Evolutionary conservation across 2,797 vertebrate genomes (phyloP).

Genomic region (Ctenochaetus hawaiiensis): DNA sequence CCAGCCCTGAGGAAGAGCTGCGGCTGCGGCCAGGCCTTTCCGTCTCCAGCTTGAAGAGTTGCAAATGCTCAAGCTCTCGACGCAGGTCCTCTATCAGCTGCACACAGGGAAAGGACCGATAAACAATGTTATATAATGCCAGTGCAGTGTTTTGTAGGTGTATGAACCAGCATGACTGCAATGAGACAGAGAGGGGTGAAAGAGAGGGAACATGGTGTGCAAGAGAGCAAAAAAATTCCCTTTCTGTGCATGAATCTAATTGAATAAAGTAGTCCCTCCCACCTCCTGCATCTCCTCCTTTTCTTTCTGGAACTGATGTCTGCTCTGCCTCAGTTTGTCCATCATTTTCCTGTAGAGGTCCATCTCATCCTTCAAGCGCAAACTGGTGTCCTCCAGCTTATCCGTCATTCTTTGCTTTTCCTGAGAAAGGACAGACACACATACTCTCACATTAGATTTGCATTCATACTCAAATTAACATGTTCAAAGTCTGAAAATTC

Average conservation of each 20-base stretch:
- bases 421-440: slow-evolving; percentile 71
- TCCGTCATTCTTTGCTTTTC: slow-evolving; percentile 97
- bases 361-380: slow-evolving; percentile 97
- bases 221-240: slow-evolving; percentile 17
- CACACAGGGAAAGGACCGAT: slow-evolving; percentile 21
- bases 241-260: slow-evolving; percentile 7
- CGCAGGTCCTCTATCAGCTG: slow-evolving; percentile 96
- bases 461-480: not conserved
- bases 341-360: slow-evolving; percentile 98
- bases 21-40: slow-evolving; percentile 89
- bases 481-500: not conserved
- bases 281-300: slow-evolving; percentile 97
- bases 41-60: slow-evolving; percentile 93
- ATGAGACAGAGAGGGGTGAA: not conserved
- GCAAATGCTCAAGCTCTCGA: slow-evolving; percentile 94
- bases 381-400: slow-evolving; percentile 94
- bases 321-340: slow-evolving; percentile 95
- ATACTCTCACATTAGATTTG: not conserved
- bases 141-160: slow-evolving; percentile 35
- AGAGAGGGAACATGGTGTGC: slow-evolving; percentile 6
- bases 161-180: slow-evolving; percentile 21
- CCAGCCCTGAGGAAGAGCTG: slow-evolving; percentile 86
- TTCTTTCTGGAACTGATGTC: slow-evolving; percentile 94
- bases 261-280: slow-evolving; percentile 38
- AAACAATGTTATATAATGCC: slow-evolving; percentile 35